Conservation (phyloP, 2,888 invertebrate species). For the Lymantria monacha region DNA sequence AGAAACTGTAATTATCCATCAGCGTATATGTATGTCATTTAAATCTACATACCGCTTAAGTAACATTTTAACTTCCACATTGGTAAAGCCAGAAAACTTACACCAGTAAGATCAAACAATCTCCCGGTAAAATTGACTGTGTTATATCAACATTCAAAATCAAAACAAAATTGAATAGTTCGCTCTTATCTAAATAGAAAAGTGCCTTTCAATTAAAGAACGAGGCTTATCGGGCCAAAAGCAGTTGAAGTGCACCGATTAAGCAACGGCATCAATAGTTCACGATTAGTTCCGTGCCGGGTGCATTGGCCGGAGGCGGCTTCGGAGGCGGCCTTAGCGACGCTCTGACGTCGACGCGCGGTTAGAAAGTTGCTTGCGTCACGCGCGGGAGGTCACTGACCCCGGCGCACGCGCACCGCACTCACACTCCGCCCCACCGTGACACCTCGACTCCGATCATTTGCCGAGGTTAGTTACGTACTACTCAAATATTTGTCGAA, state of each 20-base stretch:
- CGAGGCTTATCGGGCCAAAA: neutral
- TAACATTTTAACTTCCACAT: no score
- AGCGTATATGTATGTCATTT: no score
- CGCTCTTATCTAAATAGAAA: constrained; percentile 6
- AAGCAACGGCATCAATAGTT: constrained; percentile 22
- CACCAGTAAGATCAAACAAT: no score
- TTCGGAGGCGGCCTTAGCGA: constrained; percentile 57
- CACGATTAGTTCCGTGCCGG: constrained; percentile 25
- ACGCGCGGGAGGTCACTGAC: constrained; percentile 65
- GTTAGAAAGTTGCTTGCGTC: constrained; percentile 81
- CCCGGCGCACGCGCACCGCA: constrained; percentile 40
- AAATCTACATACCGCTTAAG: no score
- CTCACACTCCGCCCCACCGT: constrained; percentile 9
- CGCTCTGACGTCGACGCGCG: constrained; percentile 65
- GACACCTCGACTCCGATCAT: constrained; percentile 6
- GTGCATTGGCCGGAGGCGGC: constrained; percentile 41
- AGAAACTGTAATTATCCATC: no score
- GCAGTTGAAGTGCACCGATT: constrained; percentile 10
- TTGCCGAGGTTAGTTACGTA: constrained; percentile 1
- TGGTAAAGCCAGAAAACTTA: no score
- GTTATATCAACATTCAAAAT: no score
- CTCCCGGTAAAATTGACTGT: no score
- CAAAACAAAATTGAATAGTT: no score
- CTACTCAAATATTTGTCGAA: neutral
- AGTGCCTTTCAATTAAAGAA: neutral